Conservation (phyloP, 2,888 invertebrate genomes). For the Pterostichus madidus region DNA sequence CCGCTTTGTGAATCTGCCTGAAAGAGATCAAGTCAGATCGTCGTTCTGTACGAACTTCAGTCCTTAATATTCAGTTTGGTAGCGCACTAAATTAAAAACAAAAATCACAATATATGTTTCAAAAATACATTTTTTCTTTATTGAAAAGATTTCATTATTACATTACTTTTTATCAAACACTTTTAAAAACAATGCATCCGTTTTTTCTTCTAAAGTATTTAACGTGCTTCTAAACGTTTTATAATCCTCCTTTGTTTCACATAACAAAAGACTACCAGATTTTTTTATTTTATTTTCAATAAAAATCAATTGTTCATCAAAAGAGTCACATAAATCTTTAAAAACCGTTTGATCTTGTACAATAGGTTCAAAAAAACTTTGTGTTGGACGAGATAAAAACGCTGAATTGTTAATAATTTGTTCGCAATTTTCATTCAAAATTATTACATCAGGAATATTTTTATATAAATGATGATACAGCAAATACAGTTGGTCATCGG, state of each 20-base stretch:
- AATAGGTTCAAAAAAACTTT: slow-evolving; percentile 54
- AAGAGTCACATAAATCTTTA: slow-evolving; percentile 68
- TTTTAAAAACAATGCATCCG: slow-evolving; percentile 68
- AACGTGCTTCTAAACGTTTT: slow-evolving; percentile 69
- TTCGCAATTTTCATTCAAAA: slow-evolving; percentile 69
- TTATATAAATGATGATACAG: slow-evolving; percentile 68
- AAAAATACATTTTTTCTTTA: no score
- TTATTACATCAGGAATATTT: slow-evolving; percentile 74
- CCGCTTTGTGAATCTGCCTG: no score
- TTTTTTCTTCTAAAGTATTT: slow-evolving; percentile 69
- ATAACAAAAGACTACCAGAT: slow-evolving; percentile 31
- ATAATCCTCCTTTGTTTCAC: slow-evolving; percentile 66
- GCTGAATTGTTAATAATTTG: background rate
- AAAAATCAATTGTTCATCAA: slow-evolving; percentile 69
- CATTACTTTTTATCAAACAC: slow-evolving; percentile 24
- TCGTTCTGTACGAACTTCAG: no score
- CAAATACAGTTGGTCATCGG: slow-evolving; percentile 48
- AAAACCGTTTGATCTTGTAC: slow-evolving; percentile 54
- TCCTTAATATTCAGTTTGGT: no score
- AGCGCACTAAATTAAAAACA: no score
- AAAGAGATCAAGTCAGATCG: no score
- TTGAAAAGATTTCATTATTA: no score
- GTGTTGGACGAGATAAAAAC: slow-evolving; percentile 45
- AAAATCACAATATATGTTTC: no score
- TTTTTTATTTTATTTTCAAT: slow-evolving; percentile 68